Percentiles rank a stretch among this genome's conserved stretches.
These are phyloP conservation scores for Istiophorus platypterus DNA, from an alignment of 2,113 vertebrate genomes.

Conservation along the genomic window DNA sequence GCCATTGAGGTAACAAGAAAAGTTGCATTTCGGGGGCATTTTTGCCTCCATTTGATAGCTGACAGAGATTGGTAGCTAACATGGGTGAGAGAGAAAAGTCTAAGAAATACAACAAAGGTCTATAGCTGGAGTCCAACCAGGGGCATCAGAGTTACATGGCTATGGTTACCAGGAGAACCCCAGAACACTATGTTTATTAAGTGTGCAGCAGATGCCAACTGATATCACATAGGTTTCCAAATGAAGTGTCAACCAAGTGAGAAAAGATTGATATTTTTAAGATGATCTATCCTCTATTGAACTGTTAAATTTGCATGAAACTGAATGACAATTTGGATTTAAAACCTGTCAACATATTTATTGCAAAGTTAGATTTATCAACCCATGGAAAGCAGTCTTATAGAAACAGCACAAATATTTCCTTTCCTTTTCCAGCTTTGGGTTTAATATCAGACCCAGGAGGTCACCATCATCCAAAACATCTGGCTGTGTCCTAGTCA, in stretches of 20 bases:
- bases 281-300: not conserved
- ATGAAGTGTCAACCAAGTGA: not conserved
- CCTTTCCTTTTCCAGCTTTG: slow-evolving; percentile 29
- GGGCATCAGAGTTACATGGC: not conserved
- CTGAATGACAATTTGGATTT: not conserved
- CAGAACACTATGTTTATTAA: not conserved
- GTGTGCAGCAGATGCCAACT: not conserved
- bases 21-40: not conserved
- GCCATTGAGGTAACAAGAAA: slow-evolving; percentile 84
- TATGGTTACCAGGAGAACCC: not conserved
- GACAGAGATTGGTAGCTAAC: not conserved
- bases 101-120: not conserved
- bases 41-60: not conserved
- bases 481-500: slow-evolving; percentile 87
- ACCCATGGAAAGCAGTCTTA: not conserved
- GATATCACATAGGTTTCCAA: not conserved
- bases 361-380: not conserved
- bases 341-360: not conserved
- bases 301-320: not conserved
- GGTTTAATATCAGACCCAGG: slow-evolving; percentile 73
- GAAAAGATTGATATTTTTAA: not conserved
- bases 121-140: too few species aligned
- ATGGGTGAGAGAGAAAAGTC: not conserved
- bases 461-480: slow-evolving; percentile 75
- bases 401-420: not conserved